Base-by-base conservation (phyloP, 2,113 vertebrate genomes). In the Ceuthmochares aereus region DNA sequence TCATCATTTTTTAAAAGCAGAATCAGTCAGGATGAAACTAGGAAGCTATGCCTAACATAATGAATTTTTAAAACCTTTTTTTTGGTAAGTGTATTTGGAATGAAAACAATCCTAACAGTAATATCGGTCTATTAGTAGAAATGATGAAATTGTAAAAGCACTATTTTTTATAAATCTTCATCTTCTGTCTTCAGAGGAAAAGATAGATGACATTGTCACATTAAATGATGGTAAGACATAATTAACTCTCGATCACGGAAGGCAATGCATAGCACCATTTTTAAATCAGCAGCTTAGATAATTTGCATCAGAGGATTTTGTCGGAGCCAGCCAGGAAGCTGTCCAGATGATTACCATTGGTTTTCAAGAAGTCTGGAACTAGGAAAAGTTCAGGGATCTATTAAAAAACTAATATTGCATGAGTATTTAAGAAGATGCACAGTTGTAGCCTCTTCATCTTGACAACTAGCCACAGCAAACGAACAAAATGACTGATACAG, bases 211-310 rank as follows among this genome's bases (percentile, higher is more conserved):
- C 74, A 15, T 21, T 95, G 95, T 95, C 94, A 72, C 14, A 5
- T 79, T 92, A 96, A 97, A 94, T 91, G 84, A 93, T 96, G 49
- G 87, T 91, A 49, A 64, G 66, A 89, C 84, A 87, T 93, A 96
- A 96, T 97, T 97, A 96, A 92, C 87, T 93, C 74, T 82, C 84
- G 91, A 94, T 96, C 89, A 60, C 68, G 60, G 84, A 91, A 95
- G 89, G 80, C 80, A 95, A 74, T 52, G 83, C 89, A 81, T 29
- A 90, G 83, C 47, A 84, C 89, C 79, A 89, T 89, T 95, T 96
- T 95, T 37, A 93, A 92, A 93, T 37, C 58, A 82, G 62, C 49
- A 89, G 54, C 55, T 92, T 84, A 81, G 56, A 93, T 87, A 81
- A 91, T 89, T 89, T 95, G 49, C 66, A 89, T 64, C 40, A 60